Evolutionary conservation across 2,888 invertebrate species (phyloP).

Genomic region (Trissolcus brochymenae): DNA sequence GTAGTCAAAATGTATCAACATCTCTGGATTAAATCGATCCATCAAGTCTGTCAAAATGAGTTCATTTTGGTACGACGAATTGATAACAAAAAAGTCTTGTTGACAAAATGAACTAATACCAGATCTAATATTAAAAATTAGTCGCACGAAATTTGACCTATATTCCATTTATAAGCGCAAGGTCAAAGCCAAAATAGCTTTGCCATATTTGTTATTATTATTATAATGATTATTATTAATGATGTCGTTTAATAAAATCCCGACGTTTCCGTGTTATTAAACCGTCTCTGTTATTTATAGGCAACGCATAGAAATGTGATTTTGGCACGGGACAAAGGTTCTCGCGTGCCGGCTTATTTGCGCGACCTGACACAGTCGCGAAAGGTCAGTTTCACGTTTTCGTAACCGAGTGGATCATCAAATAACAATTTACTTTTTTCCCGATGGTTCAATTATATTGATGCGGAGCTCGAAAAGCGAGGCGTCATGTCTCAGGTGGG

Average conservation of each 20-base stretch:
- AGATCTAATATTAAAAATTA: too few relatives aligned
- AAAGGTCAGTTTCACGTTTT: background rate
- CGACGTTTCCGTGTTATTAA: constrained; percentile 4
- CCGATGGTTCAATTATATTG: too few relatives aligned
- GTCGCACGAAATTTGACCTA: background rate
- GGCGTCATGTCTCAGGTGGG: background rate
- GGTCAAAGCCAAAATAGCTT: constrained; percentile 1
- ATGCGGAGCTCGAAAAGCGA: too few relatives aligned
- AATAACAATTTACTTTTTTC: too few relatives aligned
- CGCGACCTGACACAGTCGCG: background rate
- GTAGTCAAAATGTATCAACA: too few relatives aligned
- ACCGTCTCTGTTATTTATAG: constrained; percentile 10
- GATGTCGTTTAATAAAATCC: constrained; percentile 2
- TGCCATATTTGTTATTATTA: background rate
- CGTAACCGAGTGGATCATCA: too few relatives aligned
- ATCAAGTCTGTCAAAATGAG: too few relatives aligned
- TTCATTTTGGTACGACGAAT: too few relatives aligned
- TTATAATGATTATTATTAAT: constrained; percentile 14
- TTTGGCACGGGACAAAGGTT: constrained; percentile 14
- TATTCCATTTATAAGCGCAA: constrained; percentile 6
- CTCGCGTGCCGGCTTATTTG: constrained; percentile 10
- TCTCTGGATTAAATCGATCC: too few relatives aligned
- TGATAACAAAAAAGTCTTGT: too few relatives aligned
- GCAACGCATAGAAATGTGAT: constrained; percentile 23
- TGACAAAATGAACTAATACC: too few relatives aligned